These are phyloP conservation scores for Lepidocyrtinus sp. DNA, from an alignment of 2,888 invertebrate species.

Conservation along the genomic window DNA sequence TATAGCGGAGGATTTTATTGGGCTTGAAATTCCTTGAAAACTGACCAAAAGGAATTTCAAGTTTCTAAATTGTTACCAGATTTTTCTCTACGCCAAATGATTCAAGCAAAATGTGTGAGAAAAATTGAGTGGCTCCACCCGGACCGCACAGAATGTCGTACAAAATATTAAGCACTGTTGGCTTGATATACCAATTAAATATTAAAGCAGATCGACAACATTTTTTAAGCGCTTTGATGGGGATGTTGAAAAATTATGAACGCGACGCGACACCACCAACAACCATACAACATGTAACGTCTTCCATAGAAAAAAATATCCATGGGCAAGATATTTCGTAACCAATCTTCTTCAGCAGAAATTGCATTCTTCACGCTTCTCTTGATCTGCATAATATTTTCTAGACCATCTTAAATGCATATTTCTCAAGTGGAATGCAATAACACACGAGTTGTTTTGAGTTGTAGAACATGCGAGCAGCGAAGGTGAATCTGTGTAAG, in stretches of 20 bases:
- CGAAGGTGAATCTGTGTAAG: slow-evolving; percentile 18
- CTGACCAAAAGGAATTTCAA: background rate
- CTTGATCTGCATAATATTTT: background rate
- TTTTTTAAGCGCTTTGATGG: background rate
- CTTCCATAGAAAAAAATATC: too few relatives aligned
- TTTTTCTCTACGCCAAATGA: background rate
- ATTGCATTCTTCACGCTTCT: slow-evolving; percentile 8
- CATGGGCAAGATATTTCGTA: background rate
- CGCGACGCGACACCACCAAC: background rate
- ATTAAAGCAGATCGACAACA: background rate
- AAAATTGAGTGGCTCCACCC: background rate
- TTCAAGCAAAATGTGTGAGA: background rate
- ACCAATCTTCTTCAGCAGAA: background rate
- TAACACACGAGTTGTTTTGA: background rate
- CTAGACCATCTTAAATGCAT: background rate
- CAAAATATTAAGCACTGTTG: too few relatives aligned
- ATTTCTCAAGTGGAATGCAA: background rate
- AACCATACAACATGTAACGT: too few relatives aligned
- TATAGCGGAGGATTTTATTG: too few relatives aligned
- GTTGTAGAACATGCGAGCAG: background rate
- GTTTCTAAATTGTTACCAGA: background rate
- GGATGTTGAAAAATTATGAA: background rate
- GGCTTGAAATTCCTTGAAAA: background rate
- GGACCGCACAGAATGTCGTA: background rate
- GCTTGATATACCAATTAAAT: background rate